These are phyloP conservation scores for Nesidiocoris tenuis DNA, from an alignment of 2,888 invertebrate species.

Conservation along the genomic window DNA sequence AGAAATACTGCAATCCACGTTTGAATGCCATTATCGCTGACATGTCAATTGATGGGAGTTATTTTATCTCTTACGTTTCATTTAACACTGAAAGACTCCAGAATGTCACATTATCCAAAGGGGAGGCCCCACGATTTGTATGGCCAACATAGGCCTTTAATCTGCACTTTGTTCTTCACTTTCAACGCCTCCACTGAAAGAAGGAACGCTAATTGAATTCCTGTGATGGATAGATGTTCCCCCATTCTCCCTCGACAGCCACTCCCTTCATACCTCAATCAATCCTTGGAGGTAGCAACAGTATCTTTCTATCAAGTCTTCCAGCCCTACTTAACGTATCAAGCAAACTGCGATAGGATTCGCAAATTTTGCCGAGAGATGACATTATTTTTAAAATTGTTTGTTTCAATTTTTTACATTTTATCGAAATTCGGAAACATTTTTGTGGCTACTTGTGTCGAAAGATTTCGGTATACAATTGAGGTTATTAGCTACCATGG, in stretches of 20 bases:
- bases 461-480: no score
- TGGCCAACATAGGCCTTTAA: not conserved
- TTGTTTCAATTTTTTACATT: no score
- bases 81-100: not conserved
- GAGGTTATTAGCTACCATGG: no score
- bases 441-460: no score
- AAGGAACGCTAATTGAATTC: slow-evolving; percentile 33
- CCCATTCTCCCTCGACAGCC: not conserved
- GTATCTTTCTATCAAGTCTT: not conserved
- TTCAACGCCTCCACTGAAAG: not conserved
- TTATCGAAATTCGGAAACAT: no score
- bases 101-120: not conserved
- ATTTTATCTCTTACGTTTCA: not conserved
- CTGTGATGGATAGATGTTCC: slow-evolving; percentile 30
- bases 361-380: not conserved
- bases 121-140: not conserved
- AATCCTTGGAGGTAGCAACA: not conserved
- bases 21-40: no score
- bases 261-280: not conserved
- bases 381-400: no score
- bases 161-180: not conserved
- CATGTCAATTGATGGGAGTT: no score
- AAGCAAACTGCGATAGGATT: not conserved
- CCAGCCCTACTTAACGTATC: not conserved
- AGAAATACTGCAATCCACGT: no score